phyloP scores from a whole-genome alignment of 1,140 invertebrate species.

The Penaeus chinensis region DNA sequence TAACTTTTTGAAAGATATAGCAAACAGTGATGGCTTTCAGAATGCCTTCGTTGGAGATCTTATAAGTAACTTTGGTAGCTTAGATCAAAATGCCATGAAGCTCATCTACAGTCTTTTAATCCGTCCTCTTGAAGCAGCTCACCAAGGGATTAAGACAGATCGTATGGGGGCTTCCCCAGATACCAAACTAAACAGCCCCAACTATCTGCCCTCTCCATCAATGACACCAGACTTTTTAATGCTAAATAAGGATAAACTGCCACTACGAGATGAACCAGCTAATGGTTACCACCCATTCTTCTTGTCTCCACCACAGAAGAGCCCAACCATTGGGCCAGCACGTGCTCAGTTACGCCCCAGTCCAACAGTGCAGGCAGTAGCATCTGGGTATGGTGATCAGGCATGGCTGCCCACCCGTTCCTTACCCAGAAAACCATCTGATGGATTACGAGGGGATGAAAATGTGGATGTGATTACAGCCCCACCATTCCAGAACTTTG shows the following conservation, averaged over 20 bases:
- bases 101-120: slow-evolving; percentile 61
- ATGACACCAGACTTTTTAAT: slow-evolving; percentile 18
- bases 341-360: slow-evolving; percentile 38
- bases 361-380: slow-evolving; percentile 16
- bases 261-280: slow-evolving; percentile 31
- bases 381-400: neutral
- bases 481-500: slow-evolving; percentile 55
- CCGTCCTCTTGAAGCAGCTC: slow-evolving; percentile 44
- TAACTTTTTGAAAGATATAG: slow-evolving; percentile 58
- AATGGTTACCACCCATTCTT: slow-evolving; percentile 36
- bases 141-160: slow-evolving; percentile 18
- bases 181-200: neutral
- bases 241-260: slow-evolving; percentile 32
- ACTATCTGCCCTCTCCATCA: neutral
- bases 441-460: slow-evolving; percentile 43
- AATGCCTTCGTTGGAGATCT: slow-evolving; percentile 61
- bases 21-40: slow-evolving; percentile 58
- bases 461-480: slow-evolving; percentile 60
- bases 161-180: neutral
- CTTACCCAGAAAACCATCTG: neutral
- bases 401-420: slow-evolving; percentile 37
- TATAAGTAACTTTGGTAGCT: slow-evolving; percentile 58
- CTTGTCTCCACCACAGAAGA: slow-evolving; percentile 18
- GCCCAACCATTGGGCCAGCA: neutral
- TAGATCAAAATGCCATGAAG: slow-evolving; percentile 62